Percentiles rank a stretch among this genome's conserved stretches.
phyloP scores from a whole-genome alignment of 2,888 invertebrate species.

The Microplitis deprimator region DNA sequence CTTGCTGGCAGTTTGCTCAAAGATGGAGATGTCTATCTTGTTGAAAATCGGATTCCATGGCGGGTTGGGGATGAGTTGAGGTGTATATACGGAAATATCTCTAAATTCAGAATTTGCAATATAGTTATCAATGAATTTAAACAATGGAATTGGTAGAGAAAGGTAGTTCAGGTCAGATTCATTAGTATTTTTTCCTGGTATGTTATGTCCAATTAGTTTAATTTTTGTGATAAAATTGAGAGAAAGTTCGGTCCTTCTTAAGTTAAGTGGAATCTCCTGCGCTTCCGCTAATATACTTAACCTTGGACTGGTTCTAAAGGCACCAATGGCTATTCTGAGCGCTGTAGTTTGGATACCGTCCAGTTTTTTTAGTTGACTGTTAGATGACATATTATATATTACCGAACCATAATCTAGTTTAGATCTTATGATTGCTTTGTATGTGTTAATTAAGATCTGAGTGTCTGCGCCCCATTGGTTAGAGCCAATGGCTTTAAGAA shows the following conservation, averaged over 20 bases:
- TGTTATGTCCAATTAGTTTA: neutral
- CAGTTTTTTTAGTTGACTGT: neutral
- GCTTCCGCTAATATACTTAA: slow-evolving; percentile 33
- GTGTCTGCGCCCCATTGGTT: slow-evolving; percentile 39
- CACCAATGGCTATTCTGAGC: slow-evolving; percentile 32
- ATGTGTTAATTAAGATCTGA: slow-evolving; percentile 28
- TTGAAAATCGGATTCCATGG: neutral
- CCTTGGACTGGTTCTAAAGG: slow-evolving; percentile 41
- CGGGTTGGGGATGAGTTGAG: neutral
- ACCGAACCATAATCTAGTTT: slow-evolving; percentile 46
- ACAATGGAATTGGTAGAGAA: too few relatives aligned
- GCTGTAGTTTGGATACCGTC: slow-evolving; percentile 30
- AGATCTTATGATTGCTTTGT: slow-evolving; percentile 45
- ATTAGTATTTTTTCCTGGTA: neutral
- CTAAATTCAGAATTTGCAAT: too few relatives aligned
- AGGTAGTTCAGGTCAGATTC: neutral
- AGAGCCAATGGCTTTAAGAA: slow-evolving; percentile 32
- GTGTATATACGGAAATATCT: too few relatives aligned
- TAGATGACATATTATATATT: slow-evolving; percentile 33
- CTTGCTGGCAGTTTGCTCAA: neutral
- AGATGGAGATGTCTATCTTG: neutral
- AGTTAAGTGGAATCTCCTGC: slow-evolving; percentile 16
- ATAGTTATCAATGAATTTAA: too few relatives aligned
- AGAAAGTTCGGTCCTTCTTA: slow-evolving; percentile 26
- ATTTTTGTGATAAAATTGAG: slow-evolving; percentile 22